Conservation (phyloP, 2,888 invertebrate genomes). For the Nomada goodeniana region DNA sequence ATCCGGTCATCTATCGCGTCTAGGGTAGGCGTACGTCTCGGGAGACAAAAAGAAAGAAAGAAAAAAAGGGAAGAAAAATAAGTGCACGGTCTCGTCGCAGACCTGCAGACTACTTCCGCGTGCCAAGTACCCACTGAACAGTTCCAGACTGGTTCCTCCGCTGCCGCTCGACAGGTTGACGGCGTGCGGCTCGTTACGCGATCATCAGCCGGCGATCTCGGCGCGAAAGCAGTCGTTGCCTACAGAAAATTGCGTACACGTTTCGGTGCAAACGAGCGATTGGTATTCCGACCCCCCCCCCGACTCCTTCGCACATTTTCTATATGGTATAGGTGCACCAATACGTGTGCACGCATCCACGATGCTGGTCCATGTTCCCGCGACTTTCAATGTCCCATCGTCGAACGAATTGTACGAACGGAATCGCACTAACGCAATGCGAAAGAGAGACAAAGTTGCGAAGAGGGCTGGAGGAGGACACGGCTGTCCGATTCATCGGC, state of each 20-base stretch:
- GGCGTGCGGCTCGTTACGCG: slow-evolving; percentile 66
- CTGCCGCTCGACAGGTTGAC: slow-evolving; percentile 60
- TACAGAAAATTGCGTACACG: slow-evolving; percentile 14
- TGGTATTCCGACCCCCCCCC: background rate
- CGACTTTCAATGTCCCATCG: background rate
- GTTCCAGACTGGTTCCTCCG: slow-evolving; percentile 46
- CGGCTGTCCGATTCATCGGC: slow-evolving; percentile 17
- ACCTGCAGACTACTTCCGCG: slow-evolving; percentile 61
- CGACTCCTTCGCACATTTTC: background rate
- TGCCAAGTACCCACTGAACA: slow-evolving; percentile 49
- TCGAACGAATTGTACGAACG: too few species aligned
- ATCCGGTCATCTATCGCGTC: background rate
- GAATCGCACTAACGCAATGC: too few species aligned
- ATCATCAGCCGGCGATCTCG: slow-evolving; percentile 65
- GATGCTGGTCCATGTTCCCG: background rate
- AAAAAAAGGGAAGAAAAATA: background rate
- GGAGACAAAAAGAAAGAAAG: slow-evolving; percentile 1
- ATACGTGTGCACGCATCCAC: too few species aligned
- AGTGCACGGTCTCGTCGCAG: too few species aligned
- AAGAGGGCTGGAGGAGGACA: background rate
- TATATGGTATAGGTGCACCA: too few species aligned
- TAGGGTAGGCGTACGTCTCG: slow-evolving; percentile 27
- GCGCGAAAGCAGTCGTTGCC: slow-evolving; percentile 46
- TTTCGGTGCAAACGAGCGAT: slow-evolving; percentile 8
- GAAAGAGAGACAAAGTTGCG: too few species aligned